phyloP scores from a whole-genome alignment of 1,140 invertebrate species.

The Antheraea pernyi region DNA sequence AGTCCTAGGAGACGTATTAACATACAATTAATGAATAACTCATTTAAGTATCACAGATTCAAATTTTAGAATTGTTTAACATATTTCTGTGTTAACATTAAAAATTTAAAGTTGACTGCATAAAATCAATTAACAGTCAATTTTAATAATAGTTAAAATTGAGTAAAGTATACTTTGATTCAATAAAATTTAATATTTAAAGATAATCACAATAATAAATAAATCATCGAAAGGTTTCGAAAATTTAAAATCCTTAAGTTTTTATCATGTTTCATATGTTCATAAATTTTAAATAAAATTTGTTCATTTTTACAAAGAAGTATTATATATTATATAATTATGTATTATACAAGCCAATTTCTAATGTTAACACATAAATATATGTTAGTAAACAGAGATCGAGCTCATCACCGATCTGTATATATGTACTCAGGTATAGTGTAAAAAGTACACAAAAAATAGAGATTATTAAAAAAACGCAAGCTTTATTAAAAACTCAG shows the following conservation, averaged over 20 bases:
- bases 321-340: neutral
- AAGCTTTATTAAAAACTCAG: constrained; percentile 77
- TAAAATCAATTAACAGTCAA: neutral
- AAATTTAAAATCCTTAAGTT: neutral
- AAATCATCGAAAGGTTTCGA: neutral
- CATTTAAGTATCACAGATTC: constrained; percentile 1
- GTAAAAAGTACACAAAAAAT: constrained; percentile 50
- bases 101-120: neutral
- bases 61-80: neutral
- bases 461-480: constrained; percentile 62
- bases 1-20: neutral
- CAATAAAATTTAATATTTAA: no score
- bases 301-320: neutral
- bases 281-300: neutral
- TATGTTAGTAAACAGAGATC: constrained; percentile 56
- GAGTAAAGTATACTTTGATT: neutral
- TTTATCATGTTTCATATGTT: neutral
- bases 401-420: constrained; percentile 58
- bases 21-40: neutral
- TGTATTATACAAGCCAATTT: neutral
- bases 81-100: constrained; percentile 1
- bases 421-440: constrained; percentile 27
- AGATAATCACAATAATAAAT: no score
- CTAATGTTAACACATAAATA: constrained; percentile 4
- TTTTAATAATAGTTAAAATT: neutral